Evolutionary conservation across 2,797 vertebrate species (phyloP).

Genomic region (Scolopax bukidnonensis): DNA sequence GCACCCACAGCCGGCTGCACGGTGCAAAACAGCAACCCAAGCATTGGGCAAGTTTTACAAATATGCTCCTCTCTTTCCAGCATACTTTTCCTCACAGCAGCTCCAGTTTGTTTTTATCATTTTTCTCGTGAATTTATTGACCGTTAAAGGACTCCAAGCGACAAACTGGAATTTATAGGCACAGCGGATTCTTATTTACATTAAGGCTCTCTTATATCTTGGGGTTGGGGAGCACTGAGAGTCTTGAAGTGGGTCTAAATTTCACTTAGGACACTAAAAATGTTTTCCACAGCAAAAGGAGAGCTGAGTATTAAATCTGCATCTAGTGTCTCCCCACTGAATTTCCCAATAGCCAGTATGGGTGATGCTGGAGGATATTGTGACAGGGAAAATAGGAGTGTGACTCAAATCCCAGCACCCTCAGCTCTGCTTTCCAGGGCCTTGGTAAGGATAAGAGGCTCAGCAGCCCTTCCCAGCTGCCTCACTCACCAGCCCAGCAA

Average conservation of each 20-base stretch:
- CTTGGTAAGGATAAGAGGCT: background rate
- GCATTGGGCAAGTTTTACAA: background rate
- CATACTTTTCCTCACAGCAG: background rate
- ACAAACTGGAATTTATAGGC: background rate
- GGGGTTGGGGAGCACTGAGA: background rate
- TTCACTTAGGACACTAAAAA: background rate
- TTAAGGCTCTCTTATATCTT: background rate
- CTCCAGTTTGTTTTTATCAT: background rate
- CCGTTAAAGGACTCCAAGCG: background rate
- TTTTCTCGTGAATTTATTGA: background rate
- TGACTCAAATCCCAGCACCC: background rate
- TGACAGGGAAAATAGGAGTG: background rate
- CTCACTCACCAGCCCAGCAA: background rate
- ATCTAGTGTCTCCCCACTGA: accelerated
- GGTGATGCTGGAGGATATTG: accelerated
- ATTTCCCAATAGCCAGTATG: background rate
- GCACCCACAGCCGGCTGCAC: accelerated
- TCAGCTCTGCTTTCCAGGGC: background rate
- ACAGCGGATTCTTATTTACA: background rate
- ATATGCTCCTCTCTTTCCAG: background rate
- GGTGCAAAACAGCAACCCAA: background rate
- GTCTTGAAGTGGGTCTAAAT: background rate
- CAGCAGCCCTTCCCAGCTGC: background rate
- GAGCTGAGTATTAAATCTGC: background rate
- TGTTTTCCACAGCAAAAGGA: background rate